These are phyloP conservation scores for Epizoanthus fatuus DNA, from an alignment of 92 coral and sea anemone species.

Conservation along the genomic window DNA sequence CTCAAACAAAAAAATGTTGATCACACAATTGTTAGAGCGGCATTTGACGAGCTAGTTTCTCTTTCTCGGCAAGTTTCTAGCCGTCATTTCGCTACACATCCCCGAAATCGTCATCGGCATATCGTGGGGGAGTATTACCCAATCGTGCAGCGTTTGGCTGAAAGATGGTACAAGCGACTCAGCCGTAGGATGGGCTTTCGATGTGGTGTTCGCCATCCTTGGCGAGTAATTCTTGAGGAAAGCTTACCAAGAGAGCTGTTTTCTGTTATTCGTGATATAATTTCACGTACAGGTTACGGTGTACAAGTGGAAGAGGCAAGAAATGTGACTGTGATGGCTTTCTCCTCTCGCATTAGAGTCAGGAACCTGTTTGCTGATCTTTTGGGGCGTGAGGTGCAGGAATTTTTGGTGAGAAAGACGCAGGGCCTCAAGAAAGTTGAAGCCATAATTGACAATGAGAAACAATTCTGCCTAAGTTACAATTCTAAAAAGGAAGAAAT, in stretches of 20 bases:
- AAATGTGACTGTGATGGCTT: constrained; percentile 3
- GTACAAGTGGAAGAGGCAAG: constrained; percentile 18
- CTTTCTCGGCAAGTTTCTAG: constrained; percentile 8
- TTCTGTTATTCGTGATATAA: not conserved
- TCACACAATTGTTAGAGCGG: not conserved
- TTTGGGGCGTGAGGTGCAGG: no score
- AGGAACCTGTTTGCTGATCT: constrained; percentile 12
- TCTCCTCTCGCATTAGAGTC: not conserved
- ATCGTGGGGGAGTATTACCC: constrained; percentile 46
- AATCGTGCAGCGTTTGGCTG: constrained; percentile 28
- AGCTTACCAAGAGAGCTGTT: constrained; percentile 19
- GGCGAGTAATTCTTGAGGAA: constrained; percentile 35
- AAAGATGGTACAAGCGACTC: constrained; percentile 30
- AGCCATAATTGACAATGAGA: no score
- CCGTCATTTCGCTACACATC: not conserved
- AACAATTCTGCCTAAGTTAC: no score
- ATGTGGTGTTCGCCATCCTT: constrained; percentile 43
- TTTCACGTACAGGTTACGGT: not conserved
- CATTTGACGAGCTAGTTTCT: not conserved
- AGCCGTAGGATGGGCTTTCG: constrained; percentile 26
- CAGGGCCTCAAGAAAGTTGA: no score
- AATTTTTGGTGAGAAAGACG: no score
- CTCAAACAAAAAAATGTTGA: not conserved
- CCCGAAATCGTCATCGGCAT: constrained; percentile 32
- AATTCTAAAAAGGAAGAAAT: no score